A percentile compares a stretch with the other conserved stretches of the same genome.
Conservation (phyloP, 2,888 invertebrate species). For the Lycaena phlaeas region DNA sequence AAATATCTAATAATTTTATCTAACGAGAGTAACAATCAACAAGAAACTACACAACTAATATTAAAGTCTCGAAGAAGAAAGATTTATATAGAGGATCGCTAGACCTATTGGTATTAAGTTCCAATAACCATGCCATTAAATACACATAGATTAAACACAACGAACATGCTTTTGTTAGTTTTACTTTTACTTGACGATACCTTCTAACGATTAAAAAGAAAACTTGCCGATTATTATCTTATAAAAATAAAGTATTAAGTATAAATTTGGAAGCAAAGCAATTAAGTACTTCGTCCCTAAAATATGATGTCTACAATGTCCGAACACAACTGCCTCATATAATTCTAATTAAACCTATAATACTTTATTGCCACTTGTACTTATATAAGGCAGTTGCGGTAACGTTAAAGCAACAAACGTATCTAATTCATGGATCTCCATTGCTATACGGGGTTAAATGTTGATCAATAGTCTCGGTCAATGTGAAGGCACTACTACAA, state of each 20-base stretch:
- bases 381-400: constrained; percentile 13
- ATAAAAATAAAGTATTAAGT: constrained; percentile 14
- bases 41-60: constrained; percentile 7
- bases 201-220: too few relatives aligned
- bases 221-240: background rate
- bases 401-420: constrained; percentile 11
- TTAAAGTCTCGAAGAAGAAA: constrained; percentile 7
- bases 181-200: too few relatives aligned
- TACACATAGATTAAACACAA: constrained; percentile 14
- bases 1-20: constrained; percentile 6
- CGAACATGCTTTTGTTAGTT: constrained; percentile 25
- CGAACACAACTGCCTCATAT: constrained; percentile 37
- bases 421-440: constrained; percentile 14
- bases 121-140: constrained; percentile 19
- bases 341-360: constrained; percentile 18
- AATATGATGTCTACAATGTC: constrained; percentile 16
- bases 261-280: constrained; percentile 38
- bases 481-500: constrained; percentile 50
- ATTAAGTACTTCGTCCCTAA: constrained; percentile 29
- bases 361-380: constrained; percentile 13
- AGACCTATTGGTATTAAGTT: constrained; percentile 6
- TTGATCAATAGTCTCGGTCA: background rate
- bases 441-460: background rate
- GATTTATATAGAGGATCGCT: constrained; percentile 1
- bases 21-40: constrained; percentile 11